Percentiles rank a stretch among this genome's conserved stretches.
Conservation (phyloP, 2,113 vertebrate species). For the Myrmecophaga tridactyla region DNA sequence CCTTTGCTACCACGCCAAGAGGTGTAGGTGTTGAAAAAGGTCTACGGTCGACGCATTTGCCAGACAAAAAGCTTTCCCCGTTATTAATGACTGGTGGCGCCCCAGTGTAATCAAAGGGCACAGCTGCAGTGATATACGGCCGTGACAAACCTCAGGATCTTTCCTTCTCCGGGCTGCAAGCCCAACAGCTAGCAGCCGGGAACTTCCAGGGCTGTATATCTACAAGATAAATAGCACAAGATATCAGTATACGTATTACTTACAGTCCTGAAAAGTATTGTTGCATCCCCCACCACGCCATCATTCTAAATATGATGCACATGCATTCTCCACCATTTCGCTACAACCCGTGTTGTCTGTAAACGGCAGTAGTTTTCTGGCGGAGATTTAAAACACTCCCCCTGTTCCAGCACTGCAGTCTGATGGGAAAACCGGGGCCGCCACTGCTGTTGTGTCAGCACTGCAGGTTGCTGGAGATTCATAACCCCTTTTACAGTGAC, state of each 20-base stretch:
- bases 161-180: constrained; percentile 81
- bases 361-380: constrained; percentile 79
- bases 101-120: constrained; percentile 90
- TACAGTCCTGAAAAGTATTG: constrained; percentile 84
- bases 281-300: constrained; percentile 82
- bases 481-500: constrained; percentile 78
- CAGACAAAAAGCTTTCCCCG: constrained; percentile 86
- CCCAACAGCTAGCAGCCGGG: constrained; percentile 81
- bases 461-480: constrained; percentile 76
- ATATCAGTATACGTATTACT: constrained; percentile 85
- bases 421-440: constrained; percentile 70
- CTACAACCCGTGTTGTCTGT: constrained; percentile 79
- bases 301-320: constrained; percentile 83
- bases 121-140: constrained; percentile 86
- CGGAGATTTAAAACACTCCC: constrained; percentile 82
- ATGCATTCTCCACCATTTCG: constrained; percentile 86
- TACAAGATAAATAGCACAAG: constrained; percentile 86
- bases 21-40: constrained; percentile 81
- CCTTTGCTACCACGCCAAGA: constrained; percentile 76
- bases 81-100: constrained; percentile 88
- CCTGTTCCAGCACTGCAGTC: constrained; percentile 54
- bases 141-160: constrained; percentile 83
- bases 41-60: constrained; percentile 77
- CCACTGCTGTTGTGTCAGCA: constrained; percentile 67
- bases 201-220: constrained; percentile 83